Percentiles rank a stretch among this genome's conserved stretches.
These are phyloP conservation scores for Mactra quadrangularis DNA, from an alignment of 1,140 invertebrate species.

Conservation along the genomic window DNA sequence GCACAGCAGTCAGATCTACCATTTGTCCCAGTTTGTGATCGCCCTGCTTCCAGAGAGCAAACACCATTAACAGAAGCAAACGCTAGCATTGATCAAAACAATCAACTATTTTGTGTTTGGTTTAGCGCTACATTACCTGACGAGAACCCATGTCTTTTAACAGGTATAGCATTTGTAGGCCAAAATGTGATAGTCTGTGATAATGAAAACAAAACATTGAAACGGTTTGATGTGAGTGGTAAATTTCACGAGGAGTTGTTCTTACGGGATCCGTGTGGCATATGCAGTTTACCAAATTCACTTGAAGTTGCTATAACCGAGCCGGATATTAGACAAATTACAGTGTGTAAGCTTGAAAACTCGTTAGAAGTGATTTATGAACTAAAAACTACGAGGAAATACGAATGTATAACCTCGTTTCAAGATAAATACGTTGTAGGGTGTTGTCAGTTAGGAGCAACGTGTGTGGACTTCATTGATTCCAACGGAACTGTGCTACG, in stretches of 20 bases:
- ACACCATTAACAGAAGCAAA: background rate
- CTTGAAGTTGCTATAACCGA: conserved; percentile 49
- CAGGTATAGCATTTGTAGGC: conserved; percentile 30
- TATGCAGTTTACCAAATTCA: conserved; percentile 32
- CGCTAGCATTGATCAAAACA: background rate
- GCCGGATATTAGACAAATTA: conserved; percentile 53
- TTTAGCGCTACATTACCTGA: conserved; percentile 36
- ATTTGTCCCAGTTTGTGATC: background rate
- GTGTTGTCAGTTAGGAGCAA: conserved; percentile 33
- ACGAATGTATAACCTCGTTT: conserved; percentile 44
- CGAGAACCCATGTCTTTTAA: conserved; percentile 49
- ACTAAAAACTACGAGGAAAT: conserved; percentile 49
- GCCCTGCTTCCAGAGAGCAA: background rate
- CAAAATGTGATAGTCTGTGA: conserved; percentile 39
- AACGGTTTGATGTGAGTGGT: conserved; percentile 37
- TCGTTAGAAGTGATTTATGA: conserved; percentile 9
- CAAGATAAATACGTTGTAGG: conserved; percentile 49
- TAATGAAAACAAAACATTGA: conserved; percentile 55
- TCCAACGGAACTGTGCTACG: conserved; percentile 37
- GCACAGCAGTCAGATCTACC: conserved; percentile 50
- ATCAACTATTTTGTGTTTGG: conserved; percentile 11
- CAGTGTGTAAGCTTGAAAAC: conserved; percentile 29
- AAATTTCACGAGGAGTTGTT: conserved; percentile 44
- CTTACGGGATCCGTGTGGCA: conserved; percentile 51
- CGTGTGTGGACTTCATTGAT: conserved; percentile 54